phyloP scores from a whole-genome alignment of 2,888 invertebrate species.

The Bugulina stolonifera region DNA sequence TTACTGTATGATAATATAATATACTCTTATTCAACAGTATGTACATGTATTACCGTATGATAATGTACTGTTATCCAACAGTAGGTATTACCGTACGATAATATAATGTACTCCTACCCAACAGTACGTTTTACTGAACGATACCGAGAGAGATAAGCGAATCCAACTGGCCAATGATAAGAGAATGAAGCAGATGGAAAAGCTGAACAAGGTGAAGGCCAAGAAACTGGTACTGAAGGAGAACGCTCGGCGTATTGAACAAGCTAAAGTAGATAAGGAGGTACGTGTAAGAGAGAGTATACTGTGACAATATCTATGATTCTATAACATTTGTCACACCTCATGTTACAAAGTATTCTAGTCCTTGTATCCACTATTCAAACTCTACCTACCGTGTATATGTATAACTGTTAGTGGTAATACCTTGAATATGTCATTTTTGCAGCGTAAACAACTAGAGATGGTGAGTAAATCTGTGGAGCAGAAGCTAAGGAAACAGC shows the following conservation, averaged over 20 bases:
- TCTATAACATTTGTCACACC: too few species aligned
- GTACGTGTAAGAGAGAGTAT: too few species aligned
- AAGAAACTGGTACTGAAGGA: constrained; percentile 1
- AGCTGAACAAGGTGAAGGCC: constrained; percentile 4
- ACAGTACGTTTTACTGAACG: constrained; percentile 21
- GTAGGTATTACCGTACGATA: neutral
- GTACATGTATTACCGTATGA: neutral
- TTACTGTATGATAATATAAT: neutral
- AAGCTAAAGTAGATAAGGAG: neutral
- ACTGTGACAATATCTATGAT: too few species aligned
- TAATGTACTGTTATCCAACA: neutral
- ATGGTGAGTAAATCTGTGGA: constrained; percentile 49
- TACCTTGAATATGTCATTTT: too few species aligned
- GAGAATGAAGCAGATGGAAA: constrained; percentile 23
- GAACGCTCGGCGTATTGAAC: neutral
- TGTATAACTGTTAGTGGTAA: too few species aligned
- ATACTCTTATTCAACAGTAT: neutral
- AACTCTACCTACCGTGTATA: too few species aligned
- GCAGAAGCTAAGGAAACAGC: constrained; percentile 42
- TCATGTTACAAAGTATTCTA: too few species aligned
- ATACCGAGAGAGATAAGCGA: constrained; percentile 17
- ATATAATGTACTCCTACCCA: neutral
- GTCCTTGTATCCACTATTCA: too few species aligned
- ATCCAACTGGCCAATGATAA: constrained; percentile 8
- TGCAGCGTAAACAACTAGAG: constrained; percentile 31